Base-by-base conservation (phyloP, 2,113 vertebrate genomes). In the Eretmochelys imbricata region DNA sequence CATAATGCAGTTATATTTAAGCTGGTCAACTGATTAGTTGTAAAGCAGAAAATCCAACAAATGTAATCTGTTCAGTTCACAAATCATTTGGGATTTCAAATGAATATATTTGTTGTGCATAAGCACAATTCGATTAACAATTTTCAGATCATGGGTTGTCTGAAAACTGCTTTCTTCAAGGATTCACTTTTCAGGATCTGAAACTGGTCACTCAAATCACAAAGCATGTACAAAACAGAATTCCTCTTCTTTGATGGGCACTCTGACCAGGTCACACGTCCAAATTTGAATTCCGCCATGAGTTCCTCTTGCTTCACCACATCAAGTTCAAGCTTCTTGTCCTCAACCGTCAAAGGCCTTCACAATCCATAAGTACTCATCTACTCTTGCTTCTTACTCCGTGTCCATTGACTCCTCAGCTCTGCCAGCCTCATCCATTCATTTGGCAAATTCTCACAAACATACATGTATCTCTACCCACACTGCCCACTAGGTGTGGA, bases 11-110 rank as follows among this genome's bases (percentile, higher is more conserved):
- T 92, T 86, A 91, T n/a, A 83, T 86, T 91, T 82, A 10, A 54
- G 42, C 84, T 92, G 82, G 80, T 82, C 49, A 93, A 62, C 50
- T 89, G 91, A 84, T 46, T 94, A 86, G 75, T 87, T 91, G 88
- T 85, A 78, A 85, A 84, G 49, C 42, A 3, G 75, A 59, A 96
- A 93, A 93, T 96, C 20, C 57, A 10, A 75, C 55, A 46, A 55
- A 5, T 4, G 0, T n/a, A 85, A 50, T 9, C 1, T 84, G 12
- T 48, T 82, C 85, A 80, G 3, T 13, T 82, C 42, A 17, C 11
- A 16, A 78, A 2, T 14, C 38, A 54, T 91, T 1, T 75, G 10
- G 81, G 85, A 48, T 82, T 90, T 78, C 42, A 62, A 25, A 2
- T 76, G 51, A 84, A 51, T 2, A 49, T 0, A 4, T 3, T 16